These are phyloP conservation scores for Sciurus niger DNA, from an alignment of 2,113 vertebrate genomes.

Conservation along the genomic window DNA sequence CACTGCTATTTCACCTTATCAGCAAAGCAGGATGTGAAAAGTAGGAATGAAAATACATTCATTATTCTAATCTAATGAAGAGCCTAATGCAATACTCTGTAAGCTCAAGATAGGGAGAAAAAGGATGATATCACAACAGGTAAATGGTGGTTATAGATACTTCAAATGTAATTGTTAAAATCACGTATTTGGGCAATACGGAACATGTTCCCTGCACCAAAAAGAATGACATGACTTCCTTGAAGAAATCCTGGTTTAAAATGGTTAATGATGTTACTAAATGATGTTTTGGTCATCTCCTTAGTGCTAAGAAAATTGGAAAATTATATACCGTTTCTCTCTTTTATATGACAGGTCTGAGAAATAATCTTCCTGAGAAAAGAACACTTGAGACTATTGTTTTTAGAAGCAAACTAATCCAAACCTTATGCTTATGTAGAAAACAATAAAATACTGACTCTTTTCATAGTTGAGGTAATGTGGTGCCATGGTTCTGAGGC, in stretches of 20 bases:
- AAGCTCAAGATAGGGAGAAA: background rate
- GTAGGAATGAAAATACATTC: background rate
- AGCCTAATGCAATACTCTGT: background rate
- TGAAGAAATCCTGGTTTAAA: background rate
- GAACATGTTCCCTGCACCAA: background rate
- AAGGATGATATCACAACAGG: background rate
- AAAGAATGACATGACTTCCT: background rate
- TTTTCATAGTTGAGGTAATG: background rate
- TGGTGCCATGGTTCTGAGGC: background rate
- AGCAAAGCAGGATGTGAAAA: background rate
- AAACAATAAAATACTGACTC: background rate
- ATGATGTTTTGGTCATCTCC: background rate
- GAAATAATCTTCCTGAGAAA: background rate
- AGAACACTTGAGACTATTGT: background rate
- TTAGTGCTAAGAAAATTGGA: background rate
- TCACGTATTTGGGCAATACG: background rate
- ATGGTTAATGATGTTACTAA: background rate
- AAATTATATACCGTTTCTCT: background rate
- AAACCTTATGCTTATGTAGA: background rate
- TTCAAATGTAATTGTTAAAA: background rate
- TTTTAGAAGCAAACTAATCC: constrained; percentile 30
- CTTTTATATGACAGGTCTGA: background rate
- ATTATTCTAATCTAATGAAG: background rate
- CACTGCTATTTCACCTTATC: background rate
- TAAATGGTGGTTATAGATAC: background rate